These are phyloP conservation scores for Scophthalmus maximus DNA, from an alignment of 2,113 vertebrate genomes.

Conservation along the genomic window DNA sequence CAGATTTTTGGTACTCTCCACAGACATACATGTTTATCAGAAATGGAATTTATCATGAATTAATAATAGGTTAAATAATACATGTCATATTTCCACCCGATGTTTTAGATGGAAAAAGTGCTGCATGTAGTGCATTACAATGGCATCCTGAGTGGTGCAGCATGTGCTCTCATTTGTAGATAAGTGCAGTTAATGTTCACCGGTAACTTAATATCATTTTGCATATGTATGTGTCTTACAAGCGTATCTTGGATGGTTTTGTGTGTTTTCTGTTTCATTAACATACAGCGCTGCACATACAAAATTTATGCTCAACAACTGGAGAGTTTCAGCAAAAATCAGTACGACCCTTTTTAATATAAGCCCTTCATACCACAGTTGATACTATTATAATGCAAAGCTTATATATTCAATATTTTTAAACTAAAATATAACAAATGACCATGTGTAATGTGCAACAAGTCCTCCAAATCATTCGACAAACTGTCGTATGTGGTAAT, in stretches of 20 bases:
- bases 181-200: slow-evolving; percentile 40
- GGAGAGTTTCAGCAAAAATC: background rate
- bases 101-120: slow-evolving; percentile 48
- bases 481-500: no score
- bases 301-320: background rate
- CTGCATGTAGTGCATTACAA: slow-evolving; percentile 28
- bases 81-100: slow-evolving; percentile 55
- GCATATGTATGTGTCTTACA: background rate
- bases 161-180: slow-evolving; percentile 32
- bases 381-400: background rate
- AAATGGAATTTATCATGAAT: slow-evolving; percentile 61
- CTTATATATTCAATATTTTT: no score
- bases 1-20: slow-evolving; percentile 47
- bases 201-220: slow-evolving; percentile 10
- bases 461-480: no score
- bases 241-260: slow-evolving; percentile 5
- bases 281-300: background rate
- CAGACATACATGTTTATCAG: slow-evolving; percentile 61
- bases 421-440: no score
- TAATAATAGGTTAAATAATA: slow-evolving; percentile 73
- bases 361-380: background rate
- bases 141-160: slow-evolving; percentile 4
- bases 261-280: background rate
- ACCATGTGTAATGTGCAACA: no score
- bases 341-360: background rate